Evolutionary conservation across 2,888 invertebrate species (phyloP).

Genomic region (Hyposoter dolosus): DNA sequence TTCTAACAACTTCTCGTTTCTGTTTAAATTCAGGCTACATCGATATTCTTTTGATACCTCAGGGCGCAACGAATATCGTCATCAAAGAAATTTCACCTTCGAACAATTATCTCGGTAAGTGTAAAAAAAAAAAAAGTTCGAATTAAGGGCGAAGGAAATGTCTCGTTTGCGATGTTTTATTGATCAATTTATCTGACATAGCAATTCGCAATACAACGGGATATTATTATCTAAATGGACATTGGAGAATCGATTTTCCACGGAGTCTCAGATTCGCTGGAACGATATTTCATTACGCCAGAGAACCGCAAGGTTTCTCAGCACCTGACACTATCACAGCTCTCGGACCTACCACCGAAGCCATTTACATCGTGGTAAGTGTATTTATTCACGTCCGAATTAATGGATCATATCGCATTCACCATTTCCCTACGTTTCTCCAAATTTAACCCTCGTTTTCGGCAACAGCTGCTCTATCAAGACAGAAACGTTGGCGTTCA

Average conservation of each 20-base stretch:
- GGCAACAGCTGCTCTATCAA: slow-evolving; percentile 90
- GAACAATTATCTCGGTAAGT: slow-evolving; percentile 94
- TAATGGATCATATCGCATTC: not conserved
- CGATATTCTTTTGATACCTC: slow-evolving; percentile 95
- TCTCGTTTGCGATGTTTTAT: slow-evolving; percentile 55
- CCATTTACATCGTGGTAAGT: slow-evolving; percentile 93
- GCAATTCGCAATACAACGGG: slow-evolving; percentile 94
- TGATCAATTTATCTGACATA: slow-evolving; percentile 78
- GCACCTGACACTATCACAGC: slow-evolving; percentile 94
- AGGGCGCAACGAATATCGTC: slow-evolving; percentile 95
- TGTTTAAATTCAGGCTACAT: slow-evolving; percentile 91
- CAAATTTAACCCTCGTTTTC: slow-evolving; percentile 68
- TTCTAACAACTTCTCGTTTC: not conserved
- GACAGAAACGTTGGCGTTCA: slow-evolving; percentile 93
- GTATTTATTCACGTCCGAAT: slow-evolving; percentile 20
- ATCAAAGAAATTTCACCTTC: slow-evolving; percentile 93
- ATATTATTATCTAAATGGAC: slow-evolving; percentile 96
- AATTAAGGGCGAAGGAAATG: not conserved
- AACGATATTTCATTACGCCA: slow-evolving; percentile 94
- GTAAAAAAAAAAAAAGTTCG: not conserved
- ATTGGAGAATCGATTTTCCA: slow-evolving; percentile 97
- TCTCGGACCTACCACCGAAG: slow-evolving; percentile 96
- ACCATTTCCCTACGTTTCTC: not conserved
- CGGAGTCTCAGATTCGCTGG: slow-evolving; percentile 92
- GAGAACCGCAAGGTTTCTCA: slow-evolving; percentile 92